Conservation (phyloP, 2,797 vertebrate species). For the Lutjanus argentimaculatus region DNA sequence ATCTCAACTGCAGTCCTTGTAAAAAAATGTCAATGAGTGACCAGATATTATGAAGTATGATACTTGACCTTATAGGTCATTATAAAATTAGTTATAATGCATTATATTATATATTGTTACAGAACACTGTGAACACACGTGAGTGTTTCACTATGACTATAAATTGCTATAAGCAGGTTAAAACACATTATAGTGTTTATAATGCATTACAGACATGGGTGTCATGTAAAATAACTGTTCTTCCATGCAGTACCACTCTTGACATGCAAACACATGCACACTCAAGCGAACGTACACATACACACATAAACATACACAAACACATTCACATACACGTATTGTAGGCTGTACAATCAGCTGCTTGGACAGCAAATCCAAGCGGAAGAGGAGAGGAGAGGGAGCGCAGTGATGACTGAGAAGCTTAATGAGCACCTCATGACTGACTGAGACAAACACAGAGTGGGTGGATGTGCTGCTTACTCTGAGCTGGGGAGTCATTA, state of each 20-base stretch:
- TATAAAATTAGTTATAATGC: too few relatives aligned
- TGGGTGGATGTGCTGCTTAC: neutral
- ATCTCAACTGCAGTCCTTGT: too few relatives aligned
- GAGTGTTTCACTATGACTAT: too few relatives aligned
- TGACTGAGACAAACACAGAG: constrained; percentile 17
- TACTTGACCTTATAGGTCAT: too few relatives aligned
- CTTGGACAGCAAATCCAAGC: constrained; percentile 41
- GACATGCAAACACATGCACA: neutral
- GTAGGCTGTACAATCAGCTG: constrained; percentile 17
- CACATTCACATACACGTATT: constrained; percentile 16
- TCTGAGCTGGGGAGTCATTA: constrained; percentile 1
- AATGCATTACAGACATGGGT: too few relatives aligned
- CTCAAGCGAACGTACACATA: neutral
- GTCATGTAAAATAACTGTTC: neutral
- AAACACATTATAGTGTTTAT: too few relatives aligned
- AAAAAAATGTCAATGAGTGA: too few relatives aligned
- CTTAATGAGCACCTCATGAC: constrained; percentile 55
- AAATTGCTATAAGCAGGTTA: too few relatives aligned
- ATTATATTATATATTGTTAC: too few relatives aligned
- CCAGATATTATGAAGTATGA: too few relatives aligned
- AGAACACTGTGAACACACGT: too few relatives aligned
- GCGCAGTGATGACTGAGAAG: constrained; percentile 24
- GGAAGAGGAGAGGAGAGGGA: constrained; percentile 3
- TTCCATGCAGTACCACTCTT: neutral
- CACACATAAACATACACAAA: too few relatives aligned